phyloP scores from a whole-genome alignment of 1,140 invertebrate species.

The Meloidogyne chitwoodi region DNA sequence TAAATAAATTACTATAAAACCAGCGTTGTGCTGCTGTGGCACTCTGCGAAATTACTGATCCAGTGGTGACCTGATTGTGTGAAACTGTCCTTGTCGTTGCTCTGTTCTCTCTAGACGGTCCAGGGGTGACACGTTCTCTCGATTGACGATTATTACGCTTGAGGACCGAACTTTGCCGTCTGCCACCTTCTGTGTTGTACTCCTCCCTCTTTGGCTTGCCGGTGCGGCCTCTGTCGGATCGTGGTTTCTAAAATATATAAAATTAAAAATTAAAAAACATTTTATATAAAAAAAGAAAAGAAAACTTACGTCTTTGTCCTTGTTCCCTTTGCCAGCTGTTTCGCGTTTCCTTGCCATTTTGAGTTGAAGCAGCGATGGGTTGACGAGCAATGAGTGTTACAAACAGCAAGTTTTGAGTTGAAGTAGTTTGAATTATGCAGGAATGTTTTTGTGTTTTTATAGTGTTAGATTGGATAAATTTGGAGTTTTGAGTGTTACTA shows the following conservation, averaged over 20 bases:
- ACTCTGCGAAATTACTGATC: not conserved
- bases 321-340: not conserved
- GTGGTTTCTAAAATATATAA: not conserved
- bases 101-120: not conserved
- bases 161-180: not conserved
- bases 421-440: too few species aligned
- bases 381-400: not conserved
- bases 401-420: too few species aligned
- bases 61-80: not conserved
- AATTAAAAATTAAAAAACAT: not conserved
- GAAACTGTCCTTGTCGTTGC: not conserved
- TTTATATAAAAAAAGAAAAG: not conserved
- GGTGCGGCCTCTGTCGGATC: not conserved
- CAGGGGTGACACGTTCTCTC: not conserved
- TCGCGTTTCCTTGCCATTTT: not conserved
- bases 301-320: not conserved
- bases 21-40: not conserved
- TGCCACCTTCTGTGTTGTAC: not conserved
- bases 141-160: not conserved
- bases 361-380: not conserved
- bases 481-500: too few species aligned
- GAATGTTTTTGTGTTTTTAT: too few species aligned
- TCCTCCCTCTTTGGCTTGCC: not conserved
- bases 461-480: too few species aligned
- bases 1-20: not conserved